These are phyloP conservation scores for Batillaria attramentaria DNA, from an alignment of 1,140 invertebrate genomes.

Conservation along the genomic window DNA sequence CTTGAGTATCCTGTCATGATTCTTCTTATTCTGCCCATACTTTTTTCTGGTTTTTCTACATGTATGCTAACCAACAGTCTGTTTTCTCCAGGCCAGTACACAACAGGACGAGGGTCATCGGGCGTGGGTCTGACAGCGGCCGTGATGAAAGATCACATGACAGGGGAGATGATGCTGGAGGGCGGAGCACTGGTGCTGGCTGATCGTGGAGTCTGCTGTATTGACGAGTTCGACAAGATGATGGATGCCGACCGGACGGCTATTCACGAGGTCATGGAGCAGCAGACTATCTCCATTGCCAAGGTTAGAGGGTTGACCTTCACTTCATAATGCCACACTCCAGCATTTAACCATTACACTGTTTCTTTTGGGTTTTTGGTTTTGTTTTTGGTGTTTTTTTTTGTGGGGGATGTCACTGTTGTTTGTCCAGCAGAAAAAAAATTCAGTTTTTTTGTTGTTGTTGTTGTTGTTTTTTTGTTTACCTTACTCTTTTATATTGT, in stretches of 20 bases:
- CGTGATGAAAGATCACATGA: conserved; percentile 97
- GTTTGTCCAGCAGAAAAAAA: too few relatives aligned
- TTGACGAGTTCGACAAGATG: conserved; percentile 99
- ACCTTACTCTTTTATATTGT: conserved; percentile 59
- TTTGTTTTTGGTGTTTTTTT: not conserved
- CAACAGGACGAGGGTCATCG: conserved; percentile 96
- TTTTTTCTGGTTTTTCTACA: too few relatives aligned
- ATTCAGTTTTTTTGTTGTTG: too few relatives aligned
- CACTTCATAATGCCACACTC: not conserved
- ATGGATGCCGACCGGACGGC: conserved; percentile 95
- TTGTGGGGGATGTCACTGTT: too few relatives aligned
- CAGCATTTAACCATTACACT: not conserved
- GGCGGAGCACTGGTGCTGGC: conserved; percentile 98
- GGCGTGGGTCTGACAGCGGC: conserved; percentile 99
- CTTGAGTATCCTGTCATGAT: too few relatives aligned
- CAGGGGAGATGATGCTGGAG: conserved; percentile 97
- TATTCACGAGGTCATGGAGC: conserved; percentile 99
- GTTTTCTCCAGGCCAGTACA: conserved; percentile 84
- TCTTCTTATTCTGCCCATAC: too few relatives aligned
- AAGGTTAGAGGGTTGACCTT: conserved; percentile 78
- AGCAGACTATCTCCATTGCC: conserved; percentile 99
- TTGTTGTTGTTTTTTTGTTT: too few relatives aligned
- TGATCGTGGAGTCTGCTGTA: conserved; percentile 98
- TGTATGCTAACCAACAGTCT: too few relatives aligned
- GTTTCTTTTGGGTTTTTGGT: not conserved